Percentiles rank a stretch among this genome's conserved stretches.
Evolutionary conservation across 1,140 invertebrate genomes (phyloP).

Genomic region (Drosophila truncata): DNA sequence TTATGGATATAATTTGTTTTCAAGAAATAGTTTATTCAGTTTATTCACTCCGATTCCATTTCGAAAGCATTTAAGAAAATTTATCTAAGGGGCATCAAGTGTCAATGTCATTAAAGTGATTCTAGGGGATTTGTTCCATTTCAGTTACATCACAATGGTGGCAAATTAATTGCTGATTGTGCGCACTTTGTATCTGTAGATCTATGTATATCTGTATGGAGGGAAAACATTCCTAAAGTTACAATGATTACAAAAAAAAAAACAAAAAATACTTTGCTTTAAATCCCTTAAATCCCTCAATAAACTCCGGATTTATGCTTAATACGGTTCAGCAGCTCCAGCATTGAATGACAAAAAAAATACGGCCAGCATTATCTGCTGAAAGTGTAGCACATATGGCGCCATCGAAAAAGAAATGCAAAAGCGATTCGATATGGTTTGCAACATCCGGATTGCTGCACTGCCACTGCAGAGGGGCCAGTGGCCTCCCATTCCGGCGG

Average conservation of each 20-base stretch:
- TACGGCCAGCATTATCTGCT: constrained; percentile 3
- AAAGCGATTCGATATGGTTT: constrained; percentile 36
- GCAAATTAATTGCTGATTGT: constrained; percentile 3
- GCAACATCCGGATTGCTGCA: constrained; percentile 33
- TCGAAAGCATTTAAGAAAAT: background rate
- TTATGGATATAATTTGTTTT: background rate
- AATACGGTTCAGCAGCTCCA: background rate
- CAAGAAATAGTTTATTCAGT: background rate
- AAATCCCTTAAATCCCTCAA: constrained; percentile 13
- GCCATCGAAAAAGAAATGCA: constrained; percentile 32
- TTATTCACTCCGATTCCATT: background rate
- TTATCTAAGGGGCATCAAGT: background rate
- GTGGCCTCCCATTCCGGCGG: background rate
- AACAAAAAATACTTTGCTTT: background rate
- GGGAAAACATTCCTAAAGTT: background rate
- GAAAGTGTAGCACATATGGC: constrained; percentile 32
- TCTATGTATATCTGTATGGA: background rate
- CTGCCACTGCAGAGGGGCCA: constrained; percentile 8
- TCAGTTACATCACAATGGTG: background rate
- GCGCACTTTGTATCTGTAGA: background rate
- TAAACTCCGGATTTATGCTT: constrained; percentile 15
- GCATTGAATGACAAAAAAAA: background rate
- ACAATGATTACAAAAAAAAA: background rate
- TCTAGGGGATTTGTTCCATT: constrained; percentile 9
- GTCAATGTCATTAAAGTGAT: constrained; percentile 8